A percentile compares a stretch with the other conserved stretches of the same genome.
Conservation (phyloP, 2,888 invertebrate species). For the Drosophila maculinotata region DNA sequence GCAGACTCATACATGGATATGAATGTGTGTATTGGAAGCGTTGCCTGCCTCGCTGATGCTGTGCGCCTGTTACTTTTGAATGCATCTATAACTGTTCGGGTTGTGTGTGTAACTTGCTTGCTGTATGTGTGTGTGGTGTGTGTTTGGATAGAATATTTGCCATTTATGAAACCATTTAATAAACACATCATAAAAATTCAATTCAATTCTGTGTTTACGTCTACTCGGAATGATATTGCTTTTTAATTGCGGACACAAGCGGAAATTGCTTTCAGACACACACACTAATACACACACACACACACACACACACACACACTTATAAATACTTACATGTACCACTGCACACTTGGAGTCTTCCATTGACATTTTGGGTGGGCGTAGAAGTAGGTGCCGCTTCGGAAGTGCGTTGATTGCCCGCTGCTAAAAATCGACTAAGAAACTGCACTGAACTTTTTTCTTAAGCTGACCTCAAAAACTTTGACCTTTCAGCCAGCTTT, state of each 20-base stretch:
- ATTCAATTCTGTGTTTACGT: constrained; percentile 72
- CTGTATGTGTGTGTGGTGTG: constrained; percentile 10
- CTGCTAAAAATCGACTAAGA: constrained; percentile 29
- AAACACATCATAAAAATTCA: constrained; percentile 81
- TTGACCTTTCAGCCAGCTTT: constrained; percentile 61
- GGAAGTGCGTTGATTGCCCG: constrained; percentile 76
- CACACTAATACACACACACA: constrained; percentile 20
- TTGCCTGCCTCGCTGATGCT: constrained; percentile 17
- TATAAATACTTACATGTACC: neutral
- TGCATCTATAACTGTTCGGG: constrained; percentile 14
- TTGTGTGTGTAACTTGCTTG: constrained; percentile 1
- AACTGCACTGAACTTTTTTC: constrained; percentile 52
- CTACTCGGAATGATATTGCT: constrained; percentile 73
- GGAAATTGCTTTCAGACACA: constrained; percentile 76
- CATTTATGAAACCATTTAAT: constrained; percentile 78
- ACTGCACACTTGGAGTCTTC: neutral
- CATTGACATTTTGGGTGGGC: constrained; percentile 16
- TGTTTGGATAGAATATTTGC: constrained; percentile 54
- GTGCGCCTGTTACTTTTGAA: constrained; percentile 36
- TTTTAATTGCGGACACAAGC: constrained; percentile 82
- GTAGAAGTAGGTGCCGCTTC: constrained; percentile 26
- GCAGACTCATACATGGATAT: constrained; percentile 18
- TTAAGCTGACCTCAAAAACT: constrained; percentile 55
- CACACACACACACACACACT: constrained; percentile 29
- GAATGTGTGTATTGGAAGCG: constrained; percentile 9